Base-by-base conservation (phyloP, 2,888 invertebrate genomes). In the Lymantria dispar region DNA sequence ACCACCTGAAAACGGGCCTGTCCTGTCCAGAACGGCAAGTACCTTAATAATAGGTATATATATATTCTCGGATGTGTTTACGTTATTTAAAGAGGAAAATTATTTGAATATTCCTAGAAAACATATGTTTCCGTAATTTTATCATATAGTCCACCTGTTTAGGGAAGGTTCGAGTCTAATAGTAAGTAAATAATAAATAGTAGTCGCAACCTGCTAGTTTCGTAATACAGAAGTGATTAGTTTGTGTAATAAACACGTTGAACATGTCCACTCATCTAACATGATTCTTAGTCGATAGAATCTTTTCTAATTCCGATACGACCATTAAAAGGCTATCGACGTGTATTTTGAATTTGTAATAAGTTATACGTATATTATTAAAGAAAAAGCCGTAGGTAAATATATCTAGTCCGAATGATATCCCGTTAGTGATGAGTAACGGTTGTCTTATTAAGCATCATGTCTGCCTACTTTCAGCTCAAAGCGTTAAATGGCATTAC, bases 341-440 rank as follows among this genome's bases (percentile, higher is more conserved):
- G 42, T 48, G 13, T 45, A 50, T 45, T 40, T 40, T 15, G 14
- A 7, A 40, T 53, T 45, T 47, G 51, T 49, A 56, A 49, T 43
- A 45, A 58, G 55, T 55, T 61, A 31, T 22, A 31, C 22, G 33
- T 41, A 13, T 10, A 7, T 13, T 40, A 40, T 9, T 40, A 15
- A 14, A 15, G 38, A 13, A 38, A 38, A 13, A 41, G 13, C 52
- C 56, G 56, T 61, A 52, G 47, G 38, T 48, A 39, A n/a, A 7
- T 40, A 46, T 48, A 54, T 62, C 49, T 58, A 40, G 45, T 41
- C 41, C 29, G 8, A 40, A 52, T 47, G 48, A 15, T 47, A 42
- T 37, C 42, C 60, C 62, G 59, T 60, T 67, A 67, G 52, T 60
- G 56, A 61, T 60, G 51, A 54, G 47, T 62, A 67, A 67, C 67